Percentiles rank a stretch among this genome's conserved stretches.
These are phyloP conservation scores for Neopipo cinnamomea DNA, from an alignment of 2,113 vertebrate genomes.

Conservation along the genomic window DNA sequence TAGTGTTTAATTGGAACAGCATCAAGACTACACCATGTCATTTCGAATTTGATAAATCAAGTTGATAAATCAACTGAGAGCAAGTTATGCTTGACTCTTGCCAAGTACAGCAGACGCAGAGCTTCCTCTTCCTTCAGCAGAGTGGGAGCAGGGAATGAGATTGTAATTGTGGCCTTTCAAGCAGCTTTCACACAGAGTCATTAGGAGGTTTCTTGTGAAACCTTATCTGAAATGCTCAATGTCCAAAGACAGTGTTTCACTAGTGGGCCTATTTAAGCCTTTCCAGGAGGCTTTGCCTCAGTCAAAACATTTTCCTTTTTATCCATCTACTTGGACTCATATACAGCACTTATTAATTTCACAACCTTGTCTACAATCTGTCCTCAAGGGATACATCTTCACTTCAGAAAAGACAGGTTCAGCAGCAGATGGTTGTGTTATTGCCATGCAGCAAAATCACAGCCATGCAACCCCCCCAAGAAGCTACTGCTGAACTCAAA, in stretches of 20 bases:
- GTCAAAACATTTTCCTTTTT: background rate
- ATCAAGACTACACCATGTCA: background rate
- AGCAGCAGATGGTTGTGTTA: background rate
- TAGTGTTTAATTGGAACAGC: background rate
- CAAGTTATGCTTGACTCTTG: background rate
- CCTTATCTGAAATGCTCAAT: background rate
- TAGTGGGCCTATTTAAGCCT: background rate
- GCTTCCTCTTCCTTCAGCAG: background rate
- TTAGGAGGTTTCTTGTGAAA: background rate
- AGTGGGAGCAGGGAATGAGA: background rate
- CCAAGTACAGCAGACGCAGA: background rate
- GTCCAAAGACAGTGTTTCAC: background rate
- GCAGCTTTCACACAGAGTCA: background rate
- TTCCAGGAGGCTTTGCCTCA: background rate
- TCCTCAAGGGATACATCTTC: background rate
- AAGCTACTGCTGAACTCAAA: background rate
- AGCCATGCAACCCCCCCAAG: background rate
- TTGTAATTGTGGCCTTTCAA: background rate
- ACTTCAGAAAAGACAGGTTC: background rate
- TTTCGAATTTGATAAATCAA: background rate
- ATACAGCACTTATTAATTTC: background rate
- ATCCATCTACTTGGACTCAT: background rate
- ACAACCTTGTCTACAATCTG: background rate
- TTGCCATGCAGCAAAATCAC: background rate
- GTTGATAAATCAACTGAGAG: background rate